Base-by-base conservation (phyloP, 2,888 invertebrate species). In the Pollenia griseotomentosa region DNA sequence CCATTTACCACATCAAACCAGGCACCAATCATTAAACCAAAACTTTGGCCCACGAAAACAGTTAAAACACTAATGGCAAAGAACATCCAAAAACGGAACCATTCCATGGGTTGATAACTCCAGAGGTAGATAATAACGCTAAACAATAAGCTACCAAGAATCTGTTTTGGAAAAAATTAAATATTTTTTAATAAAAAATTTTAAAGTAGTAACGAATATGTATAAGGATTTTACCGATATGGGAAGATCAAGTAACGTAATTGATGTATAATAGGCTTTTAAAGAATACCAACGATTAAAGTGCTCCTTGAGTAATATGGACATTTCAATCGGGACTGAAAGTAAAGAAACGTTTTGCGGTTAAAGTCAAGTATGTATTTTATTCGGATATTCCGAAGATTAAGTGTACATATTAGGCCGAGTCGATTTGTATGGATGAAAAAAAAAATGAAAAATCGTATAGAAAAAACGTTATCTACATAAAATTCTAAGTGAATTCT, bases 1-100 rank as follows among this genome's bases (percentile, higher is more conserved):
- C 99, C 98, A 91, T 98, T 98, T 88, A 97, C 96, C 85, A 97
- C 97, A 91, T 96, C 95, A 89, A 97, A 98, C 89, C 96, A 96
- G 8, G 98, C 97, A 9, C 99, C 99, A 89, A 99, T 96, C 94
- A 98, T 96, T 2, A 99, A 95, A 0, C 99, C 99, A 89, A 98
- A 95, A 91, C 98, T 97, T 94, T 99, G 98, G 1, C 98, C 98
- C 2, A 98, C 97, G 79, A 98, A 96, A 19, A 97, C 97, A 0
- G 97, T 96, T 89, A 98, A 95, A 70, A 97, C 93, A 83, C 97
- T 97, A 70, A 98, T 96, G 4, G 95, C 94, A 90, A 97, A 96
- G 94, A 98, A 98, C 96, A 98, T 97, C 77, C 94, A 93, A 92
- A 99, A 98, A 65, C 99, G 94, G 51, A 95, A 93, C 85, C 95